Percentiles rank a stretch among this genome's conserved stretches.
Conservation (phyloP, 2,888 invertebrate genomes). For the Adelognathus sp. region DNA sequence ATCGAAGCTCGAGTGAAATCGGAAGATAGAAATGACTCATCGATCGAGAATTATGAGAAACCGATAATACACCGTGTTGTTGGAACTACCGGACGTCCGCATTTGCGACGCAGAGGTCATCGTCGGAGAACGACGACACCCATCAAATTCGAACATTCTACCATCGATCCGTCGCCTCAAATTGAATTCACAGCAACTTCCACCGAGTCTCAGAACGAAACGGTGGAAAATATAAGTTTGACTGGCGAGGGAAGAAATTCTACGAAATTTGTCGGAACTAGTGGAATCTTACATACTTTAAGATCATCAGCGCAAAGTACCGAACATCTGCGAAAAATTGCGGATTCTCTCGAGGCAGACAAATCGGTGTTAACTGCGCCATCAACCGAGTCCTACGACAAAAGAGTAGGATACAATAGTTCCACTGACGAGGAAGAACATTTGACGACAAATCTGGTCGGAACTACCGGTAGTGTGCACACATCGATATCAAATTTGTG, state of each 20-base stretch:
- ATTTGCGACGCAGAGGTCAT: not conserved
- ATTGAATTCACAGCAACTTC: not conserved
- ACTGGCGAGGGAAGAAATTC: not conserved
- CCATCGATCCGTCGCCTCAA: not conserved
- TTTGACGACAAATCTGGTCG: not conserved
- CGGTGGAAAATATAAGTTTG: not conserved
- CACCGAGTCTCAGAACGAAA: not conserved
- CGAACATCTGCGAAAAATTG: not conserved
- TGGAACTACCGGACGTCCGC: not conserved
- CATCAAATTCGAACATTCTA: not conserved
- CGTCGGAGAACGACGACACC: not conserved
- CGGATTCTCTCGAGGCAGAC: not conserved
- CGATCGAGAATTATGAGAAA: not conserved
- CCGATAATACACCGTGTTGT: too few species aligned
- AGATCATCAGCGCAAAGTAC: not conserved
- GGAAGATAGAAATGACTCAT: not conserved
- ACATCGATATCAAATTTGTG: not conserved
- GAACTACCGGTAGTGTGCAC: not conserved
- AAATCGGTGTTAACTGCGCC: too few species aligned
- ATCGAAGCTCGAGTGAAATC: too few species aligned
- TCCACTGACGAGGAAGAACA: not conserved
- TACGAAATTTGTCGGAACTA: not conserved
- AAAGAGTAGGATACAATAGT: not conserved
- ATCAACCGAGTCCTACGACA: not conserved
- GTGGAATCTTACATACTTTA: not conserved